A percentile compares a stretch with the other conserved stretches of the same genome.
Evolutionary conservation across 2,888 invertebrate species (phyloP).

Genomic region (Lypha dubia): DNA sequence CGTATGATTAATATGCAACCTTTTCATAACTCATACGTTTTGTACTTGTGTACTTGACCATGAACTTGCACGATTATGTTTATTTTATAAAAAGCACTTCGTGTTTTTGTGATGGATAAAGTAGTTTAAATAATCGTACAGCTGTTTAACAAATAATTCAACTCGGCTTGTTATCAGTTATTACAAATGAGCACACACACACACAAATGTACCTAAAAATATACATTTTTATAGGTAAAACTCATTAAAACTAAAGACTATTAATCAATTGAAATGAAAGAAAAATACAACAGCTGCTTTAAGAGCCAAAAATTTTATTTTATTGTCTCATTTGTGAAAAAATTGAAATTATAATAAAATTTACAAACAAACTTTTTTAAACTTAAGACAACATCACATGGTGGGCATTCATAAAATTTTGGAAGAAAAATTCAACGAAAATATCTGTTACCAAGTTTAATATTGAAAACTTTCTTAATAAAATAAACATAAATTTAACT

Average conservation of each 20-base stretch:
- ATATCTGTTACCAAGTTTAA: too few relatives aligned
- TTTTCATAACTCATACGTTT: neutral
- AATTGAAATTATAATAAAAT: too few relatives aligned
- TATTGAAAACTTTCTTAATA: too few relatives aligned
- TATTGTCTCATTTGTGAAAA: too few relatives aligned
- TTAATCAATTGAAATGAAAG: neutral
- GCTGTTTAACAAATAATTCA: conserved; percentile 6
- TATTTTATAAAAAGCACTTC: too few relatives aligned
- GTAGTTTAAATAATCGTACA: neutral
- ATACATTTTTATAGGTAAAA: neutral
- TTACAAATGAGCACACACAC: neutral
- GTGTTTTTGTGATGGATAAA: too few relatives aligned
- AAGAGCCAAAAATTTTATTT: neutral
- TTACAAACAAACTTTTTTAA: too few relatives aligned
- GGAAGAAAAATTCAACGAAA: too few relatives aligned
- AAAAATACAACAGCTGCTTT: neutral
- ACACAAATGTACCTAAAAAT: neutral
- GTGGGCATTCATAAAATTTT: too few relatives aligned
- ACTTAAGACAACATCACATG: too few relatives aligned
- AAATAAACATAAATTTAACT: too few relatives aligned
- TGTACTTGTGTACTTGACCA: neutral
- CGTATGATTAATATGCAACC: neutral
- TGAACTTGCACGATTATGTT: neutral
- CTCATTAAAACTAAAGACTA: neutral
- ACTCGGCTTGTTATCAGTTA: neutral